Conservation (phyloP, 2,797 vertebrate species). For the Spondyliosoma cantharus region DNA sequence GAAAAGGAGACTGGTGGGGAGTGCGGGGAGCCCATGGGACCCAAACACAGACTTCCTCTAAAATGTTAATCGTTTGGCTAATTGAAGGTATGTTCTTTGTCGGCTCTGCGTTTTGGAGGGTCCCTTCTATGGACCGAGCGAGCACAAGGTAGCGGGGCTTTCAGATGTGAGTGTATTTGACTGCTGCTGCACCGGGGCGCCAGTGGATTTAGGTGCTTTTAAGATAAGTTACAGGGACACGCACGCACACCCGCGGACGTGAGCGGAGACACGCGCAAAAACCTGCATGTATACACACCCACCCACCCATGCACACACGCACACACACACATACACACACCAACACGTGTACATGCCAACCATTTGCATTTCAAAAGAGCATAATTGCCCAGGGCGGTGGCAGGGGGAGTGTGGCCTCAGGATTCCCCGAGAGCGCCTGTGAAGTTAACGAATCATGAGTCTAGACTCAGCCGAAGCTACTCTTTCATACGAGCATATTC, state of each 20-base stretch:
- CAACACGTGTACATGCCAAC: slow-evolving; percentile 55
- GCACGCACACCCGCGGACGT: slow-evolving; percentile 56
- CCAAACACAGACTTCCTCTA: slow-evolving; percentile 83
- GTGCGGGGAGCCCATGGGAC: slow-evolving; percentile 73
- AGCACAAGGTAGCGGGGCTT: slow-evolving; percentile 77
- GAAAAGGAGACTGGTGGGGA: slow-evolving; percentile 76
- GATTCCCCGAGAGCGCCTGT: slow-evolving; percentile 81
- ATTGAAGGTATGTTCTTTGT: slow-evolving; percentile 86
- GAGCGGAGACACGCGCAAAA: slow-evolving; percentile 46
- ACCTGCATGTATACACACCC: slow-evolving; percentile 44
- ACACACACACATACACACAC: slow-evolving; percentile 29
- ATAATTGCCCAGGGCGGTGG: slow-evolving; percentile 80
- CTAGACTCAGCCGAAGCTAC: slow-evolving; percentile 68
- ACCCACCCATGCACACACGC: background rate
- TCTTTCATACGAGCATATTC: slow-evolving; percentile 72
- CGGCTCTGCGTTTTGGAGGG: slow-evolving; percentile 76
- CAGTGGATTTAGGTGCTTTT: slow-evolving; percentile 80
- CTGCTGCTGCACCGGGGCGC: slow-evolving; percentile 75
- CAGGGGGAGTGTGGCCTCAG: slow-evolving; percentile 79
- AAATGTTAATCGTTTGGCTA: slow-evolving; percentile 84
- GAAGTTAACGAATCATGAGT: slow-evolving; percentile 81
- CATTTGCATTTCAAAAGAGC: slow-evolving; percentile 81
- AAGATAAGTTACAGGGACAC: slow-evolving; percentile 79
- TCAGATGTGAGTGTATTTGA: slow-evolving; percentile 84
- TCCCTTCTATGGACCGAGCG: slow-evolving; percentile 76